A percentile compares a stretch with the other conserved stretches of the same genome.
These are phyloP conservation scores for Copidosoma floridanum DNA, from an alignment of 1,140 invertebrate genomes.

Conservation along the genomic window DNA sequence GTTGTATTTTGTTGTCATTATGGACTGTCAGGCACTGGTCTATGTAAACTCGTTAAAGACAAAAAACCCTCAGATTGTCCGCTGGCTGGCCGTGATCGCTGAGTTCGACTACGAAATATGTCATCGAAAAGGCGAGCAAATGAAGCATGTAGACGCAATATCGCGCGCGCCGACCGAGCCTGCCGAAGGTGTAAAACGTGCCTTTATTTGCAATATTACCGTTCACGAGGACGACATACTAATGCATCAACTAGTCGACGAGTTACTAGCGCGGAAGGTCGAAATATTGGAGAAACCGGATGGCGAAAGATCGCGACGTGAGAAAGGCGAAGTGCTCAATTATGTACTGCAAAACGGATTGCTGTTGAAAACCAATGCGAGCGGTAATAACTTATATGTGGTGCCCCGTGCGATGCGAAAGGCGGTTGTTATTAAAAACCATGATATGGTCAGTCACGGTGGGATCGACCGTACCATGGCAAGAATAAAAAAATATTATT, in stretches of 20 bases:
- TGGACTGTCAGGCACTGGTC: slow-evolving; percentile 18
- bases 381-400: slow-evolving; percentile 7
- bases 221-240: slow-evolving; percentile 7
- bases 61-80: slow-evolving; percentile 7
- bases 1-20: slow-evolving; percentile 7
- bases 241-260: slow-evolving; percentile 6
- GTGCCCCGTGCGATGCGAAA: slow-evolving; percentile 20
- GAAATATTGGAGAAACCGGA: slow-evolving; percentile 3
- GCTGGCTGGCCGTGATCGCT: background rate
- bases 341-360: background rate
- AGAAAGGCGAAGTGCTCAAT: slow-evolving; percentile 1
- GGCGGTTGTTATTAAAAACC: slow-evolving; percentile 15
- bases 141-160: slow-evolving; percentile 9
- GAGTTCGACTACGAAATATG: background rate
- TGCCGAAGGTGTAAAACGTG: background rate
- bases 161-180: background rate
- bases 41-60: slow-evolving; percentile 15
- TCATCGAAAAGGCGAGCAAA: slow-evolving; percentile 1
- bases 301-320: background rate
- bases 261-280: background rate
- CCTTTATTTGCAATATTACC: background rate
- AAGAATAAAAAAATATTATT: slow-evolving; percentile 13
- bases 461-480: slow-evolving; percentile 18
- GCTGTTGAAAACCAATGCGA: slow-evolving; percentile 6
- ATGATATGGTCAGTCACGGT: slow-evolving; percentile 22